Conservation (phyloP, 1,140 invertebrate species). For the Lepidurus apus region DNA sequence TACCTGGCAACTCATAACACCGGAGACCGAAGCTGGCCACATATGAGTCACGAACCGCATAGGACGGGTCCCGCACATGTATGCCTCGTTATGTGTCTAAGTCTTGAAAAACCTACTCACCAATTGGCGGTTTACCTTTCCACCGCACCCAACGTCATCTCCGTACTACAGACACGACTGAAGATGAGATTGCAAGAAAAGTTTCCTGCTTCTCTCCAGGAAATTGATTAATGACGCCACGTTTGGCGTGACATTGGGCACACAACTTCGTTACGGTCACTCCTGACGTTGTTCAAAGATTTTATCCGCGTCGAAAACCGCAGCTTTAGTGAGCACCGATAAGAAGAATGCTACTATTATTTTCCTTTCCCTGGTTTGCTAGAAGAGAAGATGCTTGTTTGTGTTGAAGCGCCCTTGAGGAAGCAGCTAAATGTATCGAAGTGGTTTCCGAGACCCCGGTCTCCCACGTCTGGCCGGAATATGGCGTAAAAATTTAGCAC, state of each 20-base stretch:
- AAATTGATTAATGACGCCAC: no score
- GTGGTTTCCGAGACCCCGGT: not conserved
- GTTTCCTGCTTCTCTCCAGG: not conserved
- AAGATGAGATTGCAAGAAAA: not conserved
- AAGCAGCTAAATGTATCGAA: not conserved
- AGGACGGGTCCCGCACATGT: not conserved
- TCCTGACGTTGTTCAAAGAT: no score
- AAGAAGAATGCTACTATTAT: no score
- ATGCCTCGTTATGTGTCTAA: not conserved
- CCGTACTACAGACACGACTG: not conserved
- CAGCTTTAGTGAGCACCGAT: no score
- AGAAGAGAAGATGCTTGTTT: no score
- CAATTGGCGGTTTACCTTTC: not conserved
- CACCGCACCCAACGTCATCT: not conserved
- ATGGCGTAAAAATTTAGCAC: not conserved
- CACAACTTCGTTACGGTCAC: no score
- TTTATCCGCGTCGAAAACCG: no score
- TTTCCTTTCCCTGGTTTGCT: no score
- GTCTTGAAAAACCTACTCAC: not conserved
- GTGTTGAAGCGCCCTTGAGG: no score
- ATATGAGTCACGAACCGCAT: not conserved
- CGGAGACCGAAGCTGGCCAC: not conserved
- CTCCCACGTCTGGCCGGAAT: not conserved
- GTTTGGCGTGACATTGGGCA: no score
- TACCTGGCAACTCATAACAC: slow-evolving; percentile 11